Base-by-base conservation (phyloP, 2,113 vertebrate genomes). In the Sander vitreus region DNA sequence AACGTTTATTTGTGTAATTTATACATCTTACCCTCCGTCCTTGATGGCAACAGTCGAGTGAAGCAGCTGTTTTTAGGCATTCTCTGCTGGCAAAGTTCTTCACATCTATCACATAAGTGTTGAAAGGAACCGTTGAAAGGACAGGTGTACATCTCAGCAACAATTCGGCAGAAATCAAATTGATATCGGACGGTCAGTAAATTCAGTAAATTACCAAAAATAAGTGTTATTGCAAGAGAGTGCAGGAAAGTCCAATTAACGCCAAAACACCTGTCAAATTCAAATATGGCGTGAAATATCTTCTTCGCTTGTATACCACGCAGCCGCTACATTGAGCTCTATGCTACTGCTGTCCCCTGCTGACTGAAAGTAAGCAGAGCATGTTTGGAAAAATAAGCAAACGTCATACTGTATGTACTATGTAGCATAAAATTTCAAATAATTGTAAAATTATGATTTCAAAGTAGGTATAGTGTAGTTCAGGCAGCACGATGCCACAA, bases 291-390 rank as follows among this genome's bases (percentile, higher is more conserved):
- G 50, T 23, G 0, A 16, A 7, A 0, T 57, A 23, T 73, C 50
- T 78, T 73, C 14, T 51, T 78, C 39, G 15, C 3, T 65, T 16
- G 12, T 11, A 11, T 0, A 16, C 2, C 0, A 9, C 5, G 2
- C 1, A 1, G 23, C 1, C 1, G 48, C 59, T 53, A 27, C 30
- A 14, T 1, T 6, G 23, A 50, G 27, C 48, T 71, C 39, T 4
- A 8, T 68, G 30, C 65, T 76, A 66, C 71, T 68, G 30, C 60
- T 69, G 75, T 66, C 62, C 51, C 76, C 76, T 85, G 58, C n/a
- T 70, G 64, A 3, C 19, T 15, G 18, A 14, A 53, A n/a, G 10
- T 45, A 9, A 23, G 21, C 45, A 33, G 21, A 62, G 19, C 9
- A n/a, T 51, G 25, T 23, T 36, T 10, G 67, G 14, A 23, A 23